Evolutionary conservation across 23 tunicate genomes (phyloP).

Genomic region (Halocynthia aurantium): DNA sequence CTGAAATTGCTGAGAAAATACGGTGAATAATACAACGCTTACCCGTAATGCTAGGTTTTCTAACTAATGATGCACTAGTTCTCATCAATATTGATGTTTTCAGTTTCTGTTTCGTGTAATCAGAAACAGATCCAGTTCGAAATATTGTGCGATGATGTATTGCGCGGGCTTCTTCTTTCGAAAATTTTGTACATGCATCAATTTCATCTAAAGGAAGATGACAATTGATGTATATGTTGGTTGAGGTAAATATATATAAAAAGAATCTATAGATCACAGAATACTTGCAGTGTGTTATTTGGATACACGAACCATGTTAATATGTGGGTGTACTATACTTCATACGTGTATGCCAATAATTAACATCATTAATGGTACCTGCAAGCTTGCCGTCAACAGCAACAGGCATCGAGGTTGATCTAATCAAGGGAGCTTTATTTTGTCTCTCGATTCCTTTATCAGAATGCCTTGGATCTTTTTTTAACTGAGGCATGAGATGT

Average conservation of each 20-base stretch:
- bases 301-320: too few species aligned
- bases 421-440: constrained; percentile 23
- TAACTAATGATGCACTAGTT: constrained; percentile 74
- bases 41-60: constrained; percentile 89
- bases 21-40: too few species aligned
- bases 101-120: constrained; percentile 62
- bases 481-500: background rate
- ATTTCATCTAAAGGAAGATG: background rate
- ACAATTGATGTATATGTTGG: too few species aligned
- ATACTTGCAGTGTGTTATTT: too few species aligned
- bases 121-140: constrained; percentile 71
- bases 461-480: too few species aligned
- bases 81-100: constrained; percentile 46
- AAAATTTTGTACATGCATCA: background rate
- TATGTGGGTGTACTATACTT: too few species aligned
- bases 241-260: too few species aligned
- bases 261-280: too few species aligned
- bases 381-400: constrained; percentile 11
- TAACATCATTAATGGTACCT: too few species aligned
- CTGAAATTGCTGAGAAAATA: too few species aligned
- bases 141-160: constrained; percentile 10
- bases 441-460: background rate
- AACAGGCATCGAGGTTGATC: constrained; percentile 84
- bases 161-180: background rate
- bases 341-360: too few species aligned